Base-by-base conservation (phyloP, 2,888 invertebrate genomes). In the Apodemia zela region DNA sequence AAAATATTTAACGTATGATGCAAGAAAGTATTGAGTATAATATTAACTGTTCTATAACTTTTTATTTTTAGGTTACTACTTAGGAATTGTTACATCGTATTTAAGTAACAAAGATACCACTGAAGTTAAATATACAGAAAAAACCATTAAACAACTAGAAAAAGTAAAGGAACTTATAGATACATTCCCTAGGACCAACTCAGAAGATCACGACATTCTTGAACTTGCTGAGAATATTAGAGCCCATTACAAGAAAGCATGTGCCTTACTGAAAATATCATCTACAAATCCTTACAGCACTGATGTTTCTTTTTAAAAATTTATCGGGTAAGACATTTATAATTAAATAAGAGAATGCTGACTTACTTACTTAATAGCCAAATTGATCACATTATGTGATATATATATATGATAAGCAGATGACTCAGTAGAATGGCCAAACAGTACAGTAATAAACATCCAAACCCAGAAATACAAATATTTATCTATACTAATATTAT, bases 181-280 rank as follows among this genome's bases (percentile, higher is more conserved):
- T 15, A 71, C 80, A 15, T 96, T 96, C 83, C 96, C 97, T 0
- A 81, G 73, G 18, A 85, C 81, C 0, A 97, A 97, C 79, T 92
- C 93, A 49, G 93, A 94, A 62, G 89, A 94, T 6, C 81, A 93
- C 45, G 96, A 97, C 79, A 93, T 96, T 67, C 74, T 95, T 63
- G 90, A 87, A 2, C 80, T 92, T 62, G 85, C 94, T 0, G 94
- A 95, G 72, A 88, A 87, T 57, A 94, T 97, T 60, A 93, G 95
- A 71, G 93, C 93, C 0, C 93, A 94, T 61, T 96, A 94, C 77
- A 95, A 94, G 71, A 95, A 94, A 75, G 83, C 94, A 15, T 95
- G 95, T 82, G 93, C 95, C 0, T 77, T 95, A 61, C 79, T 95
- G 45, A 96, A 95, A 85, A 92, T 95, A 71, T 84, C 93, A 70